Conservation (phyloP, 2,113 vertebrate species). For the Pica pica region DNA sequence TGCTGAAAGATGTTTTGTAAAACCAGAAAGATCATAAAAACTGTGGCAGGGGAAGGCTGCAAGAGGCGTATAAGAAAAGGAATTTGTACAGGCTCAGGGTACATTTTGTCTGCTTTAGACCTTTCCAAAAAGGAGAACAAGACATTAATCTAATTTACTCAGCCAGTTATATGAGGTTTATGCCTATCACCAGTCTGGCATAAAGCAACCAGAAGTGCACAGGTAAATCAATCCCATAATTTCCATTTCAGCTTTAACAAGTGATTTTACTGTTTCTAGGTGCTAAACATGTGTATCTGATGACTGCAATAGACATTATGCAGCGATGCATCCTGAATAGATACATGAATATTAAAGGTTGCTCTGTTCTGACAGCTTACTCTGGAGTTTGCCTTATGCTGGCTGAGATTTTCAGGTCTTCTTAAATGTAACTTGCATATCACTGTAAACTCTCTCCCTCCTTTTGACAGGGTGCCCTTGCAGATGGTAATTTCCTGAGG, state of each 20-base stretch:
- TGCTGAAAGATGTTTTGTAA: background rate
- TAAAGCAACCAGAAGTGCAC: background rate
- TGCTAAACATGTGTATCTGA: constrained; percentile 50
- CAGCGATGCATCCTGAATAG: constrained; percentile 42
- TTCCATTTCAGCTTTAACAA: constrained; percentile 58
- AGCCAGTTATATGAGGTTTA: constrained; percentile 25
- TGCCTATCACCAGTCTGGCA: constrained; percentile 26
- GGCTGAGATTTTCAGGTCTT: constrained; percentile 63
- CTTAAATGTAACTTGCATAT: constrained; percentile 56
- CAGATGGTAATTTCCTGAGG: constrained; percentile 52
- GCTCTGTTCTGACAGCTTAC: constrained; percentile 48
- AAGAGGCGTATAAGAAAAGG: background rate
- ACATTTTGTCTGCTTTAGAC: constrained; percentile 36
- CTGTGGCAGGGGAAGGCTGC: background rate
- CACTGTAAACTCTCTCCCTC: constrained; percentile 34
- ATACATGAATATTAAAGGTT: constrained; percentile 58
- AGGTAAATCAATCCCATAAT: constrained; percentile 42
- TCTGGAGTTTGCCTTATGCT: constrained; percentile 45
- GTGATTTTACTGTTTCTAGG: constrained; percentile 52
- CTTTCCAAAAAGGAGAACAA: constrained; percentile 18
- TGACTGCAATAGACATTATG: constrained; percentile 53
- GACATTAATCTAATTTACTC: constrained; percentile 45
- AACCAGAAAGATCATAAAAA: background rate
- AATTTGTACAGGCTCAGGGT: background rate
- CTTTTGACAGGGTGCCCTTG: constrained; percentile 67